Percentiles rank a stretch among this genome's conserved stretches.
Conservation (phyloP, 2,888 invertebrate species). For the Petrolisthes manimaculis region DNA sequence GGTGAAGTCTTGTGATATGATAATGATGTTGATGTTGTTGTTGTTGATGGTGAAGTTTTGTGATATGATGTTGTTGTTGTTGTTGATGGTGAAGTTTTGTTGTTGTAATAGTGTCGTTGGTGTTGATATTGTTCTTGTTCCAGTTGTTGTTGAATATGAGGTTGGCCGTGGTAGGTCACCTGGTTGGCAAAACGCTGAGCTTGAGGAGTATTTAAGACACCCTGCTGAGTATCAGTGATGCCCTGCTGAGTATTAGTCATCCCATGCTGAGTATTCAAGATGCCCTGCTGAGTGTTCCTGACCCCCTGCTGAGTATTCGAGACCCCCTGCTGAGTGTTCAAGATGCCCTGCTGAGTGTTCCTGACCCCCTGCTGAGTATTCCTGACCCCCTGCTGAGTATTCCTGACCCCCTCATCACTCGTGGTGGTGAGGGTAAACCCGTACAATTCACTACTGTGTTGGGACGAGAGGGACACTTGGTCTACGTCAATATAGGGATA, state of each 20-base stretch:
- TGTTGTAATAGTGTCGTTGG: not conserved
- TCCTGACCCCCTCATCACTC: no score
- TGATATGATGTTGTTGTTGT: no score
- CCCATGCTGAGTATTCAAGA: no score
- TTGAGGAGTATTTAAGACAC: not conserved
- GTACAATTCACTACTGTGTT: conserved; percentile 28
- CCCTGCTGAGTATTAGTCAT: not conserved
- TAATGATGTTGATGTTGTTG: no score
- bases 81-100: no score
- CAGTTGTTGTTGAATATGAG: conserved; percentile 44
- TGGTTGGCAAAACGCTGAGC: conserved; percentile 5
- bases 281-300: no score
- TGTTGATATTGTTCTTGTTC: conserved; percentile 33
- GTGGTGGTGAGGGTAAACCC: not conserved
- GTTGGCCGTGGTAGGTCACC: conserved; percentile 49
- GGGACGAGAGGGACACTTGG: conserved; percentile 30
- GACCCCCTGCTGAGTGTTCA: conserved; percentile 20
- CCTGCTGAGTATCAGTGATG: no score
- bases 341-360: not conserved
- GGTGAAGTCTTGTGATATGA: no score
- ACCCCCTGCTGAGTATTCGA: not conserved
- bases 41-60: no score
- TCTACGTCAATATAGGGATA: conserved; percentile 34
- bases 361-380: no score
- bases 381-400: no score